Evolutionary conservation across 1,140 invertebrate species (phyloP), one percentile per base, ranked within the genome.

Genomic region (Listronotus oregonensis): DNA sequence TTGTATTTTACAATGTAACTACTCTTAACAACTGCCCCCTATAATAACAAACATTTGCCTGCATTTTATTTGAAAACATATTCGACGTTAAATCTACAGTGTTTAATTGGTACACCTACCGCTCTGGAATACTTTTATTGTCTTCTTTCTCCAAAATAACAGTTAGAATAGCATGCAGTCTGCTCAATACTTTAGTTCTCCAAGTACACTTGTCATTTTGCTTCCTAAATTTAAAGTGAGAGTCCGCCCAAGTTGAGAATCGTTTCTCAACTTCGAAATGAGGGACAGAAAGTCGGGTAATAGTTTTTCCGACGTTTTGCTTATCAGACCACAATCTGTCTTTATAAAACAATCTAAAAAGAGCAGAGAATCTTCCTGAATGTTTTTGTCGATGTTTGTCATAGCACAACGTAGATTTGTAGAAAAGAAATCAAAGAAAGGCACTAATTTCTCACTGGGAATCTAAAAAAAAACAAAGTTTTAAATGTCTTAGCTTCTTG

Each of bases 351-450:
- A 82, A 72, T 92, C 92, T n/a, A 94, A 78, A 52, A 93, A 84
- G 8, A 86, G 72, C 2, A 96, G 78, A 0, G 93, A 92, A 77
- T 94, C 92, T 76, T 91, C 87, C 75, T 93, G 89, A 51, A 95
- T 88, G 47, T 83, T 82, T 11, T 84, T 84, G 75, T 91, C 84
- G 58, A 96, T 90, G 70, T 94, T 91, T 9, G 91, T 94, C 90
- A 95, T 94, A 0, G 90, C 89, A 81, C 92, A 95, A 32, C 87
- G 85, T 32, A 95, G 76, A 74, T 94, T 92, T 10, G 90, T 89
- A 40, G 86, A 85, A 43, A 95, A 78, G 9, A 90, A 83, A 66
- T 89, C 84, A 73, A 89, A 89, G 73, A 92, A 92, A 12, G 91
- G 90, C 12, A 71, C 51, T 3, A 87, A 70, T 60, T 83, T 80